Base-by-base conservation (phyloP, 2,888 invertebrate species). In the Xylota segnis region DNA sequence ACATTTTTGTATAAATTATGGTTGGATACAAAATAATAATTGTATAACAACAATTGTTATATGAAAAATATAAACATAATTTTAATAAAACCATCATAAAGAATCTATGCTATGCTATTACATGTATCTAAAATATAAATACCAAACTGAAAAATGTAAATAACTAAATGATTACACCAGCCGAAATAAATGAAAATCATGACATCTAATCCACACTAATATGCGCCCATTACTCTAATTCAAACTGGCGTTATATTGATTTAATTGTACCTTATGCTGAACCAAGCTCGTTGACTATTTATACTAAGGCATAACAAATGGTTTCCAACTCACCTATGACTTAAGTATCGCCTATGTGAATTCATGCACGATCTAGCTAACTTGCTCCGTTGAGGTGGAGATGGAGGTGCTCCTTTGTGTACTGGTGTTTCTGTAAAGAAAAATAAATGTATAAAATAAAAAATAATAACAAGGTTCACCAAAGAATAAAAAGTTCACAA, bases 361-460 rank as follows among this genome's bases (percentile, higher is more conserved):
- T 96, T 96, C 96, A 96, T 96, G 96, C 96, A 96, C 96, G 95
- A 95, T 95, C 94, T 94, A 94, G 92, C 93, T 93, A 93, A 93
- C 93, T 93, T 94, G 93, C 93, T 94, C 94, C 95, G 94, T 94
- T 94, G 94, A 94, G 94, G 94, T 92, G 92, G 93, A 93, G 93
- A 93, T 94, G 94, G 94, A 94, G 94, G 94, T 94, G 94, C 96
- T 96, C 96, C 96, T 96, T 96, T 96, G 96, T 96, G 96, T 96
- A 96, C 96, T 96, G 96, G 96, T 97, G 95, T 96, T 96, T 97
- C 97, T 97, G 95, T 0, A 95, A 95, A 89, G 91, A 88, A 83
- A 89, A 88, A 27, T 27, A 47, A 37, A n/a, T n/a, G n/a, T 37
- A 10, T 10, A 37, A 32, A 10, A 23, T 23, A 23, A 23, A 61